Evolutionary conservation across 2,113 vertebrate genomes (phyloP), one percentile per base, ranked within the genome.

Genomic region (Boulengeromyrus knoepffleri): DNA sequence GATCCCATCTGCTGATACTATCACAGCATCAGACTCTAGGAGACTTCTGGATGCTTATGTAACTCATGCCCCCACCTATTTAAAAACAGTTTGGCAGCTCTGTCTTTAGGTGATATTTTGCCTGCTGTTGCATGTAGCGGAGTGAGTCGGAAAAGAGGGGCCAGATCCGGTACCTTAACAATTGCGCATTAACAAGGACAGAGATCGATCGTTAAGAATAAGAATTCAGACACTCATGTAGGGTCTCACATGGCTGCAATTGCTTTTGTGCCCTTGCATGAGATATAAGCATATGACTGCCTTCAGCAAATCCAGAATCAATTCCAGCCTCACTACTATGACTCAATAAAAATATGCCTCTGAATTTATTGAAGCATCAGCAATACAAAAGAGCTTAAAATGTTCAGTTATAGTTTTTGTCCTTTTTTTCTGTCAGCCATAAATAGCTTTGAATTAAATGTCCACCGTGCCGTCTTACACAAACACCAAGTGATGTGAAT

Each of bases 21-120:
- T 93, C 91, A 93, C 95, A 94, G 93, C 92, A 93, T 94, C 94
- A 94, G 93, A 94, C 93, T 92, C 90, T 90, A 90, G 93, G 94
- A 93, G 94, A 92, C 92, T 90, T 90, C 53, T 42, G 91, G 92
- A 91, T 91, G 93, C 92, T 88, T 92, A 92, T 94, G 93, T 91
- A 93, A 56, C 90, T 92, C 77, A 84, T 92, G 91, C 92, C 88
- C 87, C 74, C 91, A 91, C 92, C 90, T 92, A 91, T 84, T 21
- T 70, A 87, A 92, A 91, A 95, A 91, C 91, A 24, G 93, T 91
- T 95, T 93, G 92, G 88, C 91, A 89, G 93, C 89, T 90, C 85
- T 66, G 90, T 89, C 91, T 88, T 92, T 92, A 94, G 92, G 90
- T 90, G 86, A 91, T 31, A 70, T 93, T 92, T 94, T 62, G 89